These are phyloP conservation scores for Agrotis ipsilon DNA, from an alignment of 2,888 invertebrate species.

Conservation along the genomic window DNA sequence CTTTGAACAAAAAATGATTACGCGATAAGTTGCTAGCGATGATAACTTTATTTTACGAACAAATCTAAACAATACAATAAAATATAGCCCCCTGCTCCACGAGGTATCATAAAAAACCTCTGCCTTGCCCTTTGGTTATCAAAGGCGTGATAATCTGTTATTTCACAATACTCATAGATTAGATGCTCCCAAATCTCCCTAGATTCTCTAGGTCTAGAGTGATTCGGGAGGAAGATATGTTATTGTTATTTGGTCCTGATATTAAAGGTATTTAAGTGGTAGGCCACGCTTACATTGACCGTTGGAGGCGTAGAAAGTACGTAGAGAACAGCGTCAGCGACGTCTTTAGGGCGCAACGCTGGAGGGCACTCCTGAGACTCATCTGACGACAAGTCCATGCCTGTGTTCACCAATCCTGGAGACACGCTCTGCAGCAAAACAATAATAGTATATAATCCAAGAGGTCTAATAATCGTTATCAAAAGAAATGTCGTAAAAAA, in stretches of 20 bases:
- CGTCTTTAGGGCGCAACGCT: constrained; percentile 88
- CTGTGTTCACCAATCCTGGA: constrained; percentile 92
- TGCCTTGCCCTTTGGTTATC: no score
- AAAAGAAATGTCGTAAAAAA: background rate
- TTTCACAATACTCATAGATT: background rate
- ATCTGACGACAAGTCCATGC: constrained; percentile 73
- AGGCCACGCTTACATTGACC: constrained; percentile 79
- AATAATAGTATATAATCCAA: no score
- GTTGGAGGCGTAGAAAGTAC: constrained; percentile 92
- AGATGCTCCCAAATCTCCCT: background rate
- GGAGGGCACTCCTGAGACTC: constrained; percentile 71
- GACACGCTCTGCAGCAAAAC: constrained; percentile 90
- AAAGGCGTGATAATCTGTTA: no score
- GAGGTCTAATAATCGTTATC: no score
- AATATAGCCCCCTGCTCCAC: no score
- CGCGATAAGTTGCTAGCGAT: background rate
- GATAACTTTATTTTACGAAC: background rate
- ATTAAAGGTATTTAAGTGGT: no score
- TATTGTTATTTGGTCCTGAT: background rate
- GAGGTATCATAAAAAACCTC: no score
- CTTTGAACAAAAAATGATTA: background rate
- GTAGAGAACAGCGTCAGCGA: constrained; percentile 92
- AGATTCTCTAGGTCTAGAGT: no score
- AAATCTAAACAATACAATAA: background rate
- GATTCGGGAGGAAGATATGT: background rate